These are phyloP conservation scores for Cuculus canorus DNA, from an alignment of 2,797 vertebrate genomes.

Conservation along the genomic window DNA sequence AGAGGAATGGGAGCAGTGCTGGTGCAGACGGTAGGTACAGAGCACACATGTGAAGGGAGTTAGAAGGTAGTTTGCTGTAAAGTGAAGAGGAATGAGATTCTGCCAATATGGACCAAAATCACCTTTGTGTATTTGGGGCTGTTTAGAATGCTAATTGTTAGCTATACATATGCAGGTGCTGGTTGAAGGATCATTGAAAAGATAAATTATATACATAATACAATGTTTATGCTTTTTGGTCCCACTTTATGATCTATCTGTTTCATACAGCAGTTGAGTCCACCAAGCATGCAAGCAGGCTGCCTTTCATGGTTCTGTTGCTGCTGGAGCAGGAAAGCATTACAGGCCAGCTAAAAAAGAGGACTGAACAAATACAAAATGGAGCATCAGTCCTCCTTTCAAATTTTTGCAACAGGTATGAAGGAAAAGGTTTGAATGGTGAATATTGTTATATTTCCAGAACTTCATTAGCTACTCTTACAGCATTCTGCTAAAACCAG, in stretches of 20 bases:
- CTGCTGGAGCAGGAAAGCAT: background rate
- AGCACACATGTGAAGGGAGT: background rate
- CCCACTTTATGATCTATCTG: background rate
- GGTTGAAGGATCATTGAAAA: background rate
- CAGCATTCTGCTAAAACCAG: background rate
- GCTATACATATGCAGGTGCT: background rate
- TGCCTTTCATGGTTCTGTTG: background rate
- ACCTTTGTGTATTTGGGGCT: background rate
- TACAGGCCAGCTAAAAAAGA: background rate
- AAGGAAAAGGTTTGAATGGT: background rate
- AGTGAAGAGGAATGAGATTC: background rate
- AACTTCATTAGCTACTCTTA: background rate
- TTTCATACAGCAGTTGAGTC: background rate
- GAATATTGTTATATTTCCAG: background rate
- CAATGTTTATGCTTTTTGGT: background rate
- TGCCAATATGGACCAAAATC: background rate
- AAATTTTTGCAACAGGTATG: background rate
- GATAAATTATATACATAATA: background rate
- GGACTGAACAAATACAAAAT: background rate
- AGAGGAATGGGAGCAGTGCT: background rate
- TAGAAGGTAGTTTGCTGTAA: background rate
- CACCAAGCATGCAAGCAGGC: background rate
- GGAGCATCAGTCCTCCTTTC: background rate
- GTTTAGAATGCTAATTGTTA: background rate
- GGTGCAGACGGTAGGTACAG: background rate